Base-by-base conservation (phyloP, 1,140 invertebrate genomes). In the Tetraneura akinire region DNA sequence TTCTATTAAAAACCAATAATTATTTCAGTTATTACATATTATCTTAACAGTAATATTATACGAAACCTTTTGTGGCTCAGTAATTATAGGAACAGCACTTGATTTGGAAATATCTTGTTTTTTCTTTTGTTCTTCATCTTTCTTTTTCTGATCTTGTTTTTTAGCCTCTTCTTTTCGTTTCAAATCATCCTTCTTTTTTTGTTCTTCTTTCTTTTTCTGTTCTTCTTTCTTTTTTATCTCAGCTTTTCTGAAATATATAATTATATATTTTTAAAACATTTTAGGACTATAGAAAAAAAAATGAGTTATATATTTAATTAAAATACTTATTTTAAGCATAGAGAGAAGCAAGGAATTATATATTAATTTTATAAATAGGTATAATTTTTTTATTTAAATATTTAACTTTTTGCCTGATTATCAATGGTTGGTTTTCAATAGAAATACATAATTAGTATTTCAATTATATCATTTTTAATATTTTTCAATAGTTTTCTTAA, bases 191-290 rank as follows among this genome's bases (percentile, higher is more conserved):
- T 82, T 81, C 81, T 82, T 74, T 82, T 81, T 70, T 73, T 80
- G 80, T 82, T 82, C 80, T 42, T 82, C 80, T 78, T 83, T 82
- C 82, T 81, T 82, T 73, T 82, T 82, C 81, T 82, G 81, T 66
- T 82, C 81, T 74, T 82, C 81, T 80, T 84, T 82, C 81, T 81
- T 66, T 82, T 82, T 87, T 37, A 60, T 23, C 5, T 80, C 76
- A 51, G 42, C 29, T 51, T 76, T 55, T 83, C 82, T 81, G 16
- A 55, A 55, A 42, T 37, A 14, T 47, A 47, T 37, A 37, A n/a
- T n/a, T n/a, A n/a, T n/a, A n/a, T n/a, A n/a, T n/a, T n/a, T n/a
- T n/a, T n/a, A n/a, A n/a, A n/a, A n/a, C n/a, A n/a, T n/a, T n/a
- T n/a, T n/a, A n/a, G n/a, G n/a, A n/a, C n/a, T n/a, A n/a, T n/a